phyloP scores from a whole-genome alignment of 2,113 vertebrate species.

The Nesoenas mayeri region DNA sequence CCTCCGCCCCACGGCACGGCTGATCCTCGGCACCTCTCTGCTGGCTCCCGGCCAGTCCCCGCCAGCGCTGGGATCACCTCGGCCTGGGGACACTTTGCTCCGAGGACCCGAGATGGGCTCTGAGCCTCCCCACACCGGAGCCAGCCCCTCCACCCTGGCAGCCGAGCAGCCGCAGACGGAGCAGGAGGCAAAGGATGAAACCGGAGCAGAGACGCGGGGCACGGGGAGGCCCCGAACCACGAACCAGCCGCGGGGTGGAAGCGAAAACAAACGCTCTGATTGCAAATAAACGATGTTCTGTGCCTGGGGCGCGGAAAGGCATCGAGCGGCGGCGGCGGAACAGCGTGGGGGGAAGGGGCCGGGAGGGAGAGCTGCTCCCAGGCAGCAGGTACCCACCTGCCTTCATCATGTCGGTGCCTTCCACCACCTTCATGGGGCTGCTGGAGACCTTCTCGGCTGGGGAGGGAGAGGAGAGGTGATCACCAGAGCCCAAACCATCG shows the following conservation, averaged over 20 bases:
- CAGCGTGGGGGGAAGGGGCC: fast-evolving
- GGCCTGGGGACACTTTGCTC: background rate
- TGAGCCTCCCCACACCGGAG: background rate
- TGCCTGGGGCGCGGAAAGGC: conserved; percentile 36
- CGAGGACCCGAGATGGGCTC: fast-evolving
- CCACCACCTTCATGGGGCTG: conserved; percentile 73
- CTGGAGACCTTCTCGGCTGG: conserved; percentile 71
- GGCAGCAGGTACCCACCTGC: conserved; percentile 72
- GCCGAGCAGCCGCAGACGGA: background rate
- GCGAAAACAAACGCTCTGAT: background rate
- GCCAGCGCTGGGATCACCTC: background rate
- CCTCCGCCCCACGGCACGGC: fast-evolving
- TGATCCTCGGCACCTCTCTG: background rate
- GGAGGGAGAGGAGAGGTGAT: background rate
- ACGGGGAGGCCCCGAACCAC: background rate
- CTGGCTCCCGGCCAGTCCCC: background rate
- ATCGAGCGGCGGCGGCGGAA: background rate
- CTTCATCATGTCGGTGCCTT: conserved; percentile 83
- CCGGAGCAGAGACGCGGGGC: background rate
- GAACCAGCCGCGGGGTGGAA: background rate
- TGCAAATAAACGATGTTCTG: background rate
- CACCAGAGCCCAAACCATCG: fast-evolving
- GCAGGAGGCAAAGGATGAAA: background rate
- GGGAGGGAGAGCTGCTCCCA: background rate
- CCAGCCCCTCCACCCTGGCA: background rate